Percentiles rank a stretch among this genome's conserved stretches.
Conservation (phyloP, 2,888 invertebrate species). For the Nowickia ferox region DNA sequence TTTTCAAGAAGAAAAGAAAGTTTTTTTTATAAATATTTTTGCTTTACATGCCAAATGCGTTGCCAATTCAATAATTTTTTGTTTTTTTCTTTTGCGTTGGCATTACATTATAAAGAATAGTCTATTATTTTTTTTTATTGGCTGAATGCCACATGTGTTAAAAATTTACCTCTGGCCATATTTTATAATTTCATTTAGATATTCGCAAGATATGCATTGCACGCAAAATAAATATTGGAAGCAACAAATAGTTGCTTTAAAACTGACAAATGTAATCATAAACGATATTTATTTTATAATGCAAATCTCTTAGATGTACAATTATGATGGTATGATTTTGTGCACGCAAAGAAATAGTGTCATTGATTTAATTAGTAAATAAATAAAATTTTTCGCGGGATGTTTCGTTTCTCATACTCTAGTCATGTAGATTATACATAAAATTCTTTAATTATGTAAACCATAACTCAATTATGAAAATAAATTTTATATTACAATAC, state of each 20-base stretch:
- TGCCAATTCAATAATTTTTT: constrained; percentile 39
- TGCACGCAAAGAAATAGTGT: no score
- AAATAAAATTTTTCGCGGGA: no score
- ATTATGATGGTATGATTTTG: no score
- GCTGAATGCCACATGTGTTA: constrained; percentile 65
- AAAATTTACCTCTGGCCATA: constrained; percentile 9
- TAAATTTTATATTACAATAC: no score
- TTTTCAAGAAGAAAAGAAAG: neutral
- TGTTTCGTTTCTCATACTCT: no score
- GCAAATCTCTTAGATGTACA: neutral
- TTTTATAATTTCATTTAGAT: constrained; percentile 33
- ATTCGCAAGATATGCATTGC: neutral
- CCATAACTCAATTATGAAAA: no score
- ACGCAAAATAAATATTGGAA: constrained; percentile 35
- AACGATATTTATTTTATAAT: constrained; percentile 2
- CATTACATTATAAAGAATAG: constrained; percentile 34
- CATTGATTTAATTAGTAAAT: no score
- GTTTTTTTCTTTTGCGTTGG: constrained; percentile 5
- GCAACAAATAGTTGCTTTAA: constrained; percentile 26
- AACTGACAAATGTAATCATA: neutral
- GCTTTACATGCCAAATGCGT: constrained; percentile 25
- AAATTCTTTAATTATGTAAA: no score
- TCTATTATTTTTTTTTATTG: constrained; percentile 44
- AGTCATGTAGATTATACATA: no score
- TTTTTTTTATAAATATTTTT: constrained; percentile 2